Evolutionary conservation across 2,888 invertebrate genomes (phyloP).

Genomic region (Tachina fera): DNA sequence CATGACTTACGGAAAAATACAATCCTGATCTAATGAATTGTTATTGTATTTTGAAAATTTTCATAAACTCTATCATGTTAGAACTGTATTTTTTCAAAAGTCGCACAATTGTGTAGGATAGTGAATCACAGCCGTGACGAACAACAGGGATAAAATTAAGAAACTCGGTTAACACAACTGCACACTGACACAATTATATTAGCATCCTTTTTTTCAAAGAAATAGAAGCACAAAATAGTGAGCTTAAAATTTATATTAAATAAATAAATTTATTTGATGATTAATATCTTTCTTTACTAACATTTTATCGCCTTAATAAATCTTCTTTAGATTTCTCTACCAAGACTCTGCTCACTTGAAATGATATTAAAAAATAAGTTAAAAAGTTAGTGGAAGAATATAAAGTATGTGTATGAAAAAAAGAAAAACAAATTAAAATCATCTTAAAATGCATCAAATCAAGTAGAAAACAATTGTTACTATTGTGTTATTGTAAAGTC

Average conservation of each 20-base stretch:
- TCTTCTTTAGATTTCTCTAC: constrained; percentile 61
- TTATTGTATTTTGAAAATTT: too few relatives aligned
- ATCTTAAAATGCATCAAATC: constrained; percentile 68
- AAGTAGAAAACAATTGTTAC: constrained; percentile 65
- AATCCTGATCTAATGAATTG: too few relatives aligned
- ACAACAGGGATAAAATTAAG: too few relatives aligned
- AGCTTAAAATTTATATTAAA: constrained; percentile 23
- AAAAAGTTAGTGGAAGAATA: constrained; percentile 2
- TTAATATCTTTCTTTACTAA: constrained; percentile 12
- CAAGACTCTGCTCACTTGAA: constrained; percentile 12
- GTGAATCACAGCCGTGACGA: too few relatives aligned
- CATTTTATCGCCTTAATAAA: constrained; percentile 52
- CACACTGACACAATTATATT: too few relatives aligned
- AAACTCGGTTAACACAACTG: too few relatives aligned
- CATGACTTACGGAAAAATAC: too few relatives aligned
- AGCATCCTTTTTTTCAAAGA: too few relatives aligned
- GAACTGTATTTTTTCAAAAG: too few relatives aligned
- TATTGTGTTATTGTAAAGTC: constrained; percentile 35
- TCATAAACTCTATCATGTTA: too few relatives aligned
- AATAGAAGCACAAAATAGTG: background rate
- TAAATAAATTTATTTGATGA: background rate
- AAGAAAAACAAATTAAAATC: constrained; percentile 62
- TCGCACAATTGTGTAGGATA: too few relatives aligned
- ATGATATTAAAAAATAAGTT: constrained; percentile 34
- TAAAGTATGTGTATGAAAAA: constrained; percentile 6